phyloP scores from a whole-genome alignment of 2,888 invertebrate genomes.

The Nemurella pictetii region DNA sequence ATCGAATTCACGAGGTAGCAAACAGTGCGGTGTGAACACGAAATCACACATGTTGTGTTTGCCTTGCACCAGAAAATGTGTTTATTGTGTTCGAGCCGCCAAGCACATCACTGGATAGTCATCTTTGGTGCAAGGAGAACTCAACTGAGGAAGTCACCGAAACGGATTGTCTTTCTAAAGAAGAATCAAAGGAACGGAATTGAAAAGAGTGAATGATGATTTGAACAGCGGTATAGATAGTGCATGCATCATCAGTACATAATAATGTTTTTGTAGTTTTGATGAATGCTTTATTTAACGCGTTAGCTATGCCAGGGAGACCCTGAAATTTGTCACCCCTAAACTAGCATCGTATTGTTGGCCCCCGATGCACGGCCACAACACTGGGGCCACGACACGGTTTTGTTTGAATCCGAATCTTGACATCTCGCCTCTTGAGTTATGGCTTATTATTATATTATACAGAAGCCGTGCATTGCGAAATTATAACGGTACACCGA shows the following conservation, averaged over 20 bases:
- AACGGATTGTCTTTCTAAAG: conserved; percentile 32
- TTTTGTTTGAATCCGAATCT: conserved; percentile 5
- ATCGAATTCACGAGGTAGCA: no score
- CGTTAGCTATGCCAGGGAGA: conserved; percentile 5
- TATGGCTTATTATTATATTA: conserved; percentile 14
- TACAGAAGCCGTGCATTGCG: conserved; percentile 8
- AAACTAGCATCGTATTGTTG: conserved; percentile 2
- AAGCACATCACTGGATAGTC: neutral
- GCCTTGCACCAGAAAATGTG: neutral
- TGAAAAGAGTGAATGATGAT: conserved; percentile 31
- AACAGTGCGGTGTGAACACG: neutral
- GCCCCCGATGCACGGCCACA: neutral
- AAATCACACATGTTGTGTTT: neutral
- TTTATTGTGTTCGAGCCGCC: neutral
- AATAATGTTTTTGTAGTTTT: neutral
- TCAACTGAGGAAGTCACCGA: conserved; percentile 36
- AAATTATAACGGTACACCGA: conserved; percentile 25
- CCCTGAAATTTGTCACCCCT: conserved; percentile 9
- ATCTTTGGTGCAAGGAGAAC: neutral
- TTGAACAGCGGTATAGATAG: conserved; percentile 23
- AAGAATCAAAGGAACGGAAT: conserved; percentile 35
- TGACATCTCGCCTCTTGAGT: conserved; percentile 14
- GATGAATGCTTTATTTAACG: conserved; percentile 10
- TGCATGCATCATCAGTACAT: conserved; percentile 16
- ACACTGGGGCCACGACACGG: neutral